Percentiles rank a stretch among this genome's conserved stretches.
Evolutionary conservation across 2,888 invertebrate genomes (phyloP).

Genomic region (Tridacna gigas): DNA sequence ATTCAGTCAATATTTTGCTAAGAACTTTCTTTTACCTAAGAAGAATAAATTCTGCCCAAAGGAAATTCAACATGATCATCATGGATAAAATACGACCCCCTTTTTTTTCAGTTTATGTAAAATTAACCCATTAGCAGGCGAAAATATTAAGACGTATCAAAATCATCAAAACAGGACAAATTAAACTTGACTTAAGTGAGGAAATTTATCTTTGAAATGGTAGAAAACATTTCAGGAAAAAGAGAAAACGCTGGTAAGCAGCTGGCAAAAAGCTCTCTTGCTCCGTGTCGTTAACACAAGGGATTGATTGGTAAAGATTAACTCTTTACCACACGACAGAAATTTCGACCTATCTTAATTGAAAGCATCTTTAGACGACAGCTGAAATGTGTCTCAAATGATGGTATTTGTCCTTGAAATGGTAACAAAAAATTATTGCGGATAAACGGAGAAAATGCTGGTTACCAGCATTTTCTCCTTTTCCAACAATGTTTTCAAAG

Average conservation of each 20-base stretch:
- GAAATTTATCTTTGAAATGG: background rate
- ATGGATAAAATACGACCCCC: background rate
- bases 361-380: too few species aligned
- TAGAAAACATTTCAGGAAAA: background rate
- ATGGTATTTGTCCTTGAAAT: too few species aligned
- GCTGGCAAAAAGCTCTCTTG: too few species aligned
- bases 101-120: too few species aligned
- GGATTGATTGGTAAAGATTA: too few species aligned
- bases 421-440: background rate
- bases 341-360: background rate
- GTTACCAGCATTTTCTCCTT: background rate
- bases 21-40: background rate
- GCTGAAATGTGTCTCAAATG: too few species aligned
- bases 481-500: background rate
- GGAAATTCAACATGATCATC: background rate
- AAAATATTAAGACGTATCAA: too few species aligned
- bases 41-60: background rate
- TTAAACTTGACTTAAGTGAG: background rate
- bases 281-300: too few species aligned
- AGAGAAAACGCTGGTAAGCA: background rate
- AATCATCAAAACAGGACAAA: too few species aligned
- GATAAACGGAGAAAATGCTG: background rate
- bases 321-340: background rate
- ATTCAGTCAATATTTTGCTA: background rate
- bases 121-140: too few species aligned